Percentiles rank a stretch among this genome's conserved stretches.
Conservation (phyloP, 1,140 invertebrate genomes). For the Temnothorax nylanderi region DNA sequence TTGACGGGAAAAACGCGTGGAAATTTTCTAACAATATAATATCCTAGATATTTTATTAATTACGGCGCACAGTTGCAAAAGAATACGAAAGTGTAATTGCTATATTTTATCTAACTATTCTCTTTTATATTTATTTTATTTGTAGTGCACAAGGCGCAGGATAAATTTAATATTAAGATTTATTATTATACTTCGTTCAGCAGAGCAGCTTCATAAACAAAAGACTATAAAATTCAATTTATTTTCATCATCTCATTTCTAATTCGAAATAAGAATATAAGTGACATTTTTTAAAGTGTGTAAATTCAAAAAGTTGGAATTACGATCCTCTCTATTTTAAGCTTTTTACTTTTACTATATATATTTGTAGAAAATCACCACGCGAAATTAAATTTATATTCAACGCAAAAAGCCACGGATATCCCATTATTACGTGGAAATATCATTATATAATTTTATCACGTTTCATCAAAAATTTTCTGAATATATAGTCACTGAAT, state of each 20-base stretch:
- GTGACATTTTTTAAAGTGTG: background rate
- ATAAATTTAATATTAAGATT: background rate
- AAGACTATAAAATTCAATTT: background rate
- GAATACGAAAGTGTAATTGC: background rate
- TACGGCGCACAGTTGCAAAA: background rate
- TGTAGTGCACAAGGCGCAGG: background rate
- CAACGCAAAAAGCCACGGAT: conserved; percentile 21
- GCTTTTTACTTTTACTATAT: background rate
- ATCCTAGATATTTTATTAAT: background rate
- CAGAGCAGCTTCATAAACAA: background rate
- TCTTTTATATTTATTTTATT: conserved; percentile 2
- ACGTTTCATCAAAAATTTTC: background rate
- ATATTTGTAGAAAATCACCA: conserved; percentile 42
- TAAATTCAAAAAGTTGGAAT: background rate
- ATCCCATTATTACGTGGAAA: conserved; percentile 10
- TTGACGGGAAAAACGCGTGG: conserved; percentile 16
- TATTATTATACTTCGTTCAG: background rate
- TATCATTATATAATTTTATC: background rate
- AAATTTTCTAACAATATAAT: conserved; percentile 36
- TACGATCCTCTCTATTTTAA: background rate
- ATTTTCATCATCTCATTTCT: background rate
- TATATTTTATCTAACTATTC: background rate
- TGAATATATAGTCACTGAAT: background rate
- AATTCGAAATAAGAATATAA: background rate
- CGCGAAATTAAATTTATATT: conserved; percentile 11